Percentiles rank a stretch among this genome's conserved stretches.
Evolutionary conservation across 2,888 invertebrate genomes (phyloP).

Genomic region (Pammene aurita): DNA sequence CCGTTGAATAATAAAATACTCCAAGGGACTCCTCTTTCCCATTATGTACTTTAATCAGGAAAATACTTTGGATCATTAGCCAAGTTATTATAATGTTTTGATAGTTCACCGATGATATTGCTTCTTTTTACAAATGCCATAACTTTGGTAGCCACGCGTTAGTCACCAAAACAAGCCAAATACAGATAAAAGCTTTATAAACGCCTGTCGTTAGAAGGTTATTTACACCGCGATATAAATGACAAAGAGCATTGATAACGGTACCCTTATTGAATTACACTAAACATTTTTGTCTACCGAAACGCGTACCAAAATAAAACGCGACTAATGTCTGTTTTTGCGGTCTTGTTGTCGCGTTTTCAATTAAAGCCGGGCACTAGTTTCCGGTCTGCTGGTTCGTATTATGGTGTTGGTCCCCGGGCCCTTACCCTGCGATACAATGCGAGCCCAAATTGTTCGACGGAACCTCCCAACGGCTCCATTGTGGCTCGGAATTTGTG

Average conservation of each 20-base stretch:
- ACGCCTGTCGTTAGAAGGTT: slow-evolving; percentile 5
- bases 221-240: slow-evolving; percentile 36
- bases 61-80: no score
- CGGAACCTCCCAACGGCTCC: slow-evolving; percentile 60
- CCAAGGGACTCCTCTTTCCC: no score
- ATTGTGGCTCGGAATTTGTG: slow-evolving; percentile 72
- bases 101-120: no score
- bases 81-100: no score
- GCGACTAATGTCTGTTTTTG: slow-evolving; percentile 61
- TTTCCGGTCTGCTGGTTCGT: slow-evolving; percentile 62
- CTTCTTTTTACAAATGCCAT: neutral
- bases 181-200: neutral
- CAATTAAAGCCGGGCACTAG: slow-evolving; percentile 64
- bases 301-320: slow-evolving; percentile 53
- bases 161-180: neutral
- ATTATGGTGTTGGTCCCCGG: slow-evolving; percentile 54
- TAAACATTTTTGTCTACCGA: slow-evolving; percentile 50
- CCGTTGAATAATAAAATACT: neutral
- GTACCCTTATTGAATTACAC: slow-evolving; percentile 56
- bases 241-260: slow-evolving; percentile 51
- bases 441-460: slow-evolving; percentile 69
- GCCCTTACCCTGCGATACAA: slow-evolving; percentile 62
- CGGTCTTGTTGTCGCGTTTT: slow-evolving; percentile 58
- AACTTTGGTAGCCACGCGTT: neutral
- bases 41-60: no score